Percentiles rank a stretch among this genome's conserved stretches.
These are phyloP conservation scores for Tragelaphus eurycerus DNA, from an alignment of 2,797 vertebrate genomes.

Conservation along the genomic window DNA sequence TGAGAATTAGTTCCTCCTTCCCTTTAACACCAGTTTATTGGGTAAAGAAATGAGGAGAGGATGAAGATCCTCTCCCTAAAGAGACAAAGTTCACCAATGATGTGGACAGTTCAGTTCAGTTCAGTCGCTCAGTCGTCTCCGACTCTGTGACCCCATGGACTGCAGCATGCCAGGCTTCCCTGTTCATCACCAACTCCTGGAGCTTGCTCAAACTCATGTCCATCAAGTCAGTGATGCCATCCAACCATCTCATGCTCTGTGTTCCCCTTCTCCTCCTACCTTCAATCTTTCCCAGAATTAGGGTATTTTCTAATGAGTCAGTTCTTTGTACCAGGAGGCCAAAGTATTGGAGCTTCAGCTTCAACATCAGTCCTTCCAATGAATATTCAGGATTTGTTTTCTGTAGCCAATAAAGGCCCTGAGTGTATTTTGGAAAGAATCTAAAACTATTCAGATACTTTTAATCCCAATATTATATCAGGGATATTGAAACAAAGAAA, in stretches of 20 bases:
- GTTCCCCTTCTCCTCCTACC: not conserved
- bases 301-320: not conserved
- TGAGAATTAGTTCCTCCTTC: not conserved
- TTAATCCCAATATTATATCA: not conserved
- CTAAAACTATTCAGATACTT: not conserved
- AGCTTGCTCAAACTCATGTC: not conserved
- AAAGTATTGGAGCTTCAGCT: not conserved
- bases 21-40: not conserved
- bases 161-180: not conserved
- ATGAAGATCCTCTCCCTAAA: not conserved
- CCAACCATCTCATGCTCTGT: not conserved
- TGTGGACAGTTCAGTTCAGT: not conserved
- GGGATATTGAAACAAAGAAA: not conserved
- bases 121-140: fast-evolving
- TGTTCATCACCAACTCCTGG: not conserved
- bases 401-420: not conserved
- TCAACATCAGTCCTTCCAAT: not conserved
- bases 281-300: not conserved
- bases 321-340: not conserved
- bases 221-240: not conserved
- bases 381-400: not conserved
- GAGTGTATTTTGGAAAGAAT: not conserved
- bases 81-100: too few species aligned
- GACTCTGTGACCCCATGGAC: not conserved
- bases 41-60: not conserved